Evolutionary conservation across 2,113 vertebrate genomes (phyloP).

Genomic region (Strigops habroptila): DNA sequence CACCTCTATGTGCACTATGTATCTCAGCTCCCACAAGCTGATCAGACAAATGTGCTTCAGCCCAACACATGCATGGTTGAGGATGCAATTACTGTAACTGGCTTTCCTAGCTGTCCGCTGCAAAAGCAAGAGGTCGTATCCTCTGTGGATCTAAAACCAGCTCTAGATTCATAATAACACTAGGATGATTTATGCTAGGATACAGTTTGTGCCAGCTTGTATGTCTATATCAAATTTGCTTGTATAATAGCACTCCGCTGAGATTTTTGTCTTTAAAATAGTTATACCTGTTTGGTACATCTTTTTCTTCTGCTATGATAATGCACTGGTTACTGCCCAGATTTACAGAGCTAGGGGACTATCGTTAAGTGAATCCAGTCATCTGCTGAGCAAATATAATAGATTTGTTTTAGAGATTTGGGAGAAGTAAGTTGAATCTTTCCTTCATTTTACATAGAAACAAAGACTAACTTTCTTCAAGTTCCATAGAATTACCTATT

Average conservation of each 20-base stretch:
- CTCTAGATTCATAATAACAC: background rate
- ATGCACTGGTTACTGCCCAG: background rate
- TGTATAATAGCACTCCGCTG: background rate
- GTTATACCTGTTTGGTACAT: background rate
- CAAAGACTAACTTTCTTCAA: background rate
- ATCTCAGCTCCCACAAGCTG: background rate
- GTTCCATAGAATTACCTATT: background rate
- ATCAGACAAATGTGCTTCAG: background rate
- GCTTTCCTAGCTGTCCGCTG: background rate
- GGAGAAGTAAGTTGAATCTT: background rate
- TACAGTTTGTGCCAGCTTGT: background rate
- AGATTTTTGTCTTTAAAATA: background rate
- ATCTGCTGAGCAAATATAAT: background rate
- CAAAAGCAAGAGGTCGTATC: background rate
- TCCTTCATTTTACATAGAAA: background rate
- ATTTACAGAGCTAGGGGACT: background rate
- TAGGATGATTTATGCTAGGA: conserved; percentile 1
- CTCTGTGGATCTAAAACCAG: background rate
- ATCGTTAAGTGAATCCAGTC: background rate
- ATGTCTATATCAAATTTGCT: background rate
- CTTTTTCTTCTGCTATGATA: background rate
- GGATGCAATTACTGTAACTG: conserved; percentile 8
- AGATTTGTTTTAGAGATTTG: background rate
- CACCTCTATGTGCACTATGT: background rate
- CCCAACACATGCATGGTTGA: background rate